phyloP scores from a whole-genome alignment of 2,113 vertebrate species.

The Sylvilagus bachmani region DNA sequence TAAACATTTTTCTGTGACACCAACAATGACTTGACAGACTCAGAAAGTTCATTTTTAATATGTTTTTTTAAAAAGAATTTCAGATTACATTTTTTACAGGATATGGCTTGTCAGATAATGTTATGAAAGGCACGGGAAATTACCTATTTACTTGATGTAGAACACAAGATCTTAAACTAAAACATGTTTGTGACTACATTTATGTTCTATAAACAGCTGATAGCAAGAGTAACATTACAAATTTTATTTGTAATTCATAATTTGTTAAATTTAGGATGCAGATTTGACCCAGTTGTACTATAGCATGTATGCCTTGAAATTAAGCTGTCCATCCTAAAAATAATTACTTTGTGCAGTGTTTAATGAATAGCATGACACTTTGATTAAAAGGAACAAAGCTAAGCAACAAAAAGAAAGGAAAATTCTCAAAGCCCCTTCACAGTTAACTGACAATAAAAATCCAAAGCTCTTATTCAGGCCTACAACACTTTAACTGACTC shows the following conservation, averaged over 20 bases:
- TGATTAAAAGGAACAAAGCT: slow-evolving; percentile 49
- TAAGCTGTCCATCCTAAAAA: slow-evolving; percentile 53
- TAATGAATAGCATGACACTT: not conserved
- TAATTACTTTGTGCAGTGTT: slow-evolving; percentile 41
- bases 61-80: slow-evolving; percentile 38
- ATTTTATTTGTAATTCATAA: slow-evolving; percentile 57
- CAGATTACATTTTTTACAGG: slow-evolving; percentile 51
- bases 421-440: not conserved
- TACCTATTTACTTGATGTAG: slow-evolving; percentile 25
- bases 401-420: slow-evolving; percentile 7
- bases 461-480: not conserved
- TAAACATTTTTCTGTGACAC: slow-evolving; percentile 36
- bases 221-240: slow-evolving; percentile 33
- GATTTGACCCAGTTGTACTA: slow-evolving; percentile 43
- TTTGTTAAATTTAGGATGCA: slow-evolving; percentile 69
- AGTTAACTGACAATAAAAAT: not conserved
- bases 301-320: slow-evolving; percentile 44
- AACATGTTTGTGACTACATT: slow-evolving; percentile 43
- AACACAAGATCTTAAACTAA: not conserved
- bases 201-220: slow-evolving; percentile 32
- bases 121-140: slow-evolving; percentile 54
- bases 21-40: slow-evolving; percentile 14
- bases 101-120: slow-evolving; percentile 13
- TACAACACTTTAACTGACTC: not conserved
- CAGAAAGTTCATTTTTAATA: slow-evolving; percentile 5